A percentile compares a stretch with the other conserved stretches of the same genome.
Conservation (phyloP, 2,113 vertebrate genomes). For the Nansenia antarctica region DNA sequence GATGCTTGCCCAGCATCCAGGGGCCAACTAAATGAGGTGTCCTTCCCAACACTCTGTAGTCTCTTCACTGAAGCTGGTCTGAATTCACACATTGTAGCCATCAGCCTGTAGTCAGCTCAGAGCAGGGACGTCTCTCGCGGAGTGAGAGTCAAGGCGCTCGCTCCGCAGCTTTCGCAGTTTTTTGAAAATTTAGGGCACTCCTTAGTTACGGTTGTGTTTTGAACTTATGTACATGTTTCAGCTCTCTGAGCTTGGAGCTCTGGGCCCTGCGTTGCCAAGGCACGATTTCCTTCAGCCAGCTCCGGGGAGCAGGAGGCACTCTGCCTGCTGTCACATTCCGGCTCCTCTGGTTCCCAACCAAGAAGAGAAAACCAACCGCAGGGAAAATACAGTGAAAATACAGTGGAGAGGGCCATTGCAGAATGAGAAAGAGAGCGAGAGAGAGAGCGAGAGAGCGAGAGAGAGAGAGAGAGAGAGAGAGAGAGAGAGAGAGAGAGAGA, state of each 20-base stretch:
- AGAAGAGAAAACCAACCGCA: constrained; percentile 15
- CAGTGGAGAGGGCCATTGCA: not conserved
- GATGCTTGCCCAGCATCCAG: not conserved
- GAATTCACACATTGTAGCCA: constrained; percentile 3
- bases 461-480: not conserved
- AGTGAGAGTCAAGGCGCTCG: constrained; percentile 19
- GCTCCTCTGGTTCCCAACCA: constrained; percentile 11
- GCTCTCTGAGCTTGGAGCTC: not conserved
- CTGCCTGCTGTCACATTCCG: constrained; percentile 24
- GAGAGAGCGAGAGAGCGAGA: not conserved
- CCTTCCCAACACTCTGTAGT: not conserved
- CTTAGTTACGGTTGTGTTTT: constrained; percentile 47
- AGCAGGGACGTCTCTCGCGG: constrained; percentile 1
- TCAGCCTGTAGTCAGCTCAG: not conserved
- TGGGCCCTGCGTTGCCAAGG: constrained; percentile 20
- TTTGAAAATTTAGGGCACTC: constrained; percentile 35
- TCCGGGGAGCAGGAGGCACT: not conserved
- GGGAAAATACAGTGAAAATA: constrained; percentile 3
- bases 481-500: too few relatives aligned
- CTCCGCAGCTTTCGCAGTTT: constrained; percentile 12
- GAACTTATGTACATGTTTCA: constrained; percentile 33
- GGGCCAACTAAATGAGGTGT: not conserved
- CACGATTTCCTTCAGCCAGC: constrained; percentile 16
- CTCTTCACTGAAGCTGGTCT: not conserved
- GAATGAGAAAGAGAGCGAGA: not conserved